Conservation (phyloP, 2,888 invertebrate genomes). For the Spodoptera exigua region DNA sequence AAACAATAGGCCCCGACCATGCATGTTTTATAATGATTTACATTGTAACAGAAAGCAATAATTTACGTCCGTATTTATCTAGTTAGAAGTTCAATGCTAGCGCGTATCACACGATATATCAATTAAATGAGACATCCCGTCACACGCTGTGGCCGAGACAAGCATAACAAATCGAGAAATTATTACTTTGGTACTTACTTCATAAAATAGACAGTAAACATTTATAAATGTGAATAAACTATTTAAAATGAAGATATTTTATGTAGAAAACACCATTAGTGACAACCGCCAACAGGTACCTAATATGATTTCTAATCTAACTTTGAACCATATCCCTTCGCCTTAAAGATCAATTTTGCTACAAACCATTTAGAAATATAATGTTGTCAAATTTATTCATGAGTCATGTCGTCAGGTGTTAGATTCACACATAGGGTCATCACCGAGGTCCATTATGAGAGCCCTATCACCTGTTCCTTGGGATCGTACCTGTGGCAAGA, state of each 20-base stretch:
- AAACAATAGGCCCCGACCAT: background rate
- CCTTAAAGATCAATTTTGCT: conserved; percentile 29
- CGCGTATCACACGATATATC: conserved; percentile 39
- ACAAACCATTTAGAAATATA: background rate
- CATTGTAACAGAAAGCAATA: conserved; percentile 17
- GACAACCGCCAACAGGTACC: no score
- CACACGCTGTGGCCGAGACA: conserved; percentile 22
- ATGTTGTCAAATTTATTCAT: conserved; percentile 29
- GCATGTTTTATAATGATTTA: conserved; percentile 15
- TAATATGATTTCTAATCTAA: background rate
- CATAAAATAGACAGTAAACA: background rate
- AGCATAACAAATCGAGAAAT: conserved; percentile 27
- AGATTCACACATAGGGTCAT: conserved; percentile 68
- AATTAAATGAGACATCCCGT: conserved; percentile 53
- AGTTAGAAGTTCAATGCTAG: conserved; percentile 55
- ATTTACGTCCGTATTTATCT: conserved; percentile 37
- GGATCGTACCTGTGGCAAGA: conserved; percentile 89
- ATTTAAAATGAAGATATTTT: no score
- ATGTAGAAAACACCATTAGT: no score
- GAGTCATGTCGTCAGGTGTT: conserved; percentile 38
- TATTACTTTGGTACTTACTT: conserved; percentile 9
- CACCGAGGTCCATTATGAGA: conserved; percentile 72
- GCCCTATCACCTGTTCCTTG: conserved; percentile 77
- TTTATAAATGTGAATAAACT: no score
- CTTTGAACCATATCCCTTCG: conserved; percentile 19